Evolutionary conservation across 1,140 invertebrate genomes (phyloP).

Genomic region (Daktulosphaira vitifoliae): DNA sequence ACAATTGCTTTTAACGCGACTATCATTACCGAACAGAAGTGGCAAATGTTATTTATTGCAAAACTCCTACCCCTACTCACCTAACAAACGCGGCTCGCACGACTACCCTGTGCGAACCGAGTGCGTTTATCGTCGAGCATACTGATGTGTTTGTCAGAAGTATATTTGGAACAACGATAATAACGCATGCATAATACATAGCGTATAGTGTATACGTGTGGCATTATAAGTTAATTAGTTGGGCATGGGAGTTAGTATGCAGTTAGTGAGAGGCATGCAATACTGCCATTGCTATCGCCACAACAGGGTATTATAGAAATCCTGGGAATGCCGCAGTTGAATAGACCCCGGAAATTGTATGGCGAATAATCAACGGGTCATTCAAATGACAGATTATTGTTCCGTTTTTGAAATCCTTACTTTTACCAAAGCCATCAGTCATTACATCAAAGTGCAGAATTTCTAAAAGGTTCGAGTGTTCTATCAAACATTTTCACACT

Average conservation of each 20-base stretch:
- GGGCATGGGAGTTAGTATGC: conserved; percentile 15
- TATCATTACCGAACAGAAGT: too few relatives aligned
- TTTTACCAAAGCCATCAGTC: too few relatives aligned
- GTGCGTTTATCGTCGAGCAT: neutral
- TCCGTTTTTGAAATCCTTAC: too few relatives aligned
- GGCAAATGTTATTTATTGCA: too few relatives aligned
- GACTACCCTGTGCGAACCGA: neutral
- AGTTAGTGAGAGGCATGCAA: neutral
- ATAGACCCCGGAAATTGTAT: conserved; percentile 13
- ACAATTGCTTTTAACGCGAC: too few relatives aligned
- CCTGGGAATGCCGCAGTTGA: neutral
- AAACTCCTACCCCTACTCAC: too few relatives aligned
- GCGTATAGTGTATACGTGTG: neutral
- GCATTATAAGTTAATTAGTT: conserved; percentile 26
- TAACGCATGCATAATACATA: neutral
- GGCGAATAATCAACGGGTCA: too few relatives aligned
- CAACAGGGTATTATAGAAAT: neutral
- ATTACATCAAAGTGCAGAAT: too few relatives aligned
- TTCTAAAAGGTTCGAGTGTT: too few relatives aligned
- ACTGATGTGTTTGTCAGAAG: conserved; percentile 6
- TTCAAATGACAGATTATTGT: too few relatives aligned
- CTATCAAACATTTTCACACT: too few relatives aligned
- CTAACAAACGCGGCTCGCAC: too few relatives aligned
- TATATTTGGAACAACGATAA: conserved; percentile 19
- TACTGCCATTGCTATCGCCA: neutral